Conservation (phyloP, 2,113 vertebrate species). For the Poeciliopsis occidentalis region DNA sequence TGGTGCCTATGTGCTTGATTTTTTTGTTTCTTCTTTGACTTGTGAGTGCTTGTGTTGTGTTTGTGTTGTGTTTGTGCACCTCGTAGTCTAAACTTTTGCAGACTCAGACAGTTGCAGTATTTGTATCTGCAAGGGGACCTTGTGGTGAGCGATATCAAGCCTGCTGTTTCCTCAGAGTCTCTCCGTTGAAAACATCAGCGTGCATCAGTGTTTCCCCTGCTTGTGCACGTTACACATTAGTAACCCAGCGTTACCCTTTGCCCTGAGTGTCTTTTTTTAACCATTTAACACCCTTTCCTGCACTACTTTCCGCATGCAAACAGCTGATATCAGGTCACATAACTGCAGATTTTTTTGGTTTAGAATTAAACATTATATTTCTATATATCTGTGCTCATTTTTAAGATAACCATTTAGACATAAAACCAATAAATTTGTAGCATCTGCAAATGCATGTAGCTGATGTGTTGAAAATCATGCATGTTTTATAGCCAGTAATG, state of each 20-base stretch:
- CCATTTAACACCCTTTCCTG: constrained; percentile 9
- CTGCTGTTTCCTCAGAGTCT: constrained; percentile 65
- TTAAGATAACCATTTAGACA: background rate
- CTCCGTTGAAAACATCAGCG: constrained; percentile 63
- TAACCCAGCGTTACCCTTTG: constrained; percentile 60
- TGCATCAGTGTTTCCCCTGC: constrained; percentile 67
- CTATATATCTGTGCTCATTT: no score
- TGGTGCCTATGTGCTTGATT: constrained; percentile 18
- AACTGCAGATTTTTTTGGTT: background rate
- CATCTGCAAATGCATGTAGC: background rate
- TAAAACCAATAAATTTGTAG: background rate
- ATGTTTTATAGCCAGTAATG: background rate
- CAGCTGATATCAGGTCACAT: background rate
- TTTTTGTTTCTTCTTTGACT: background rate
- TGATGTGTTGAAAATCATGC: background rate
- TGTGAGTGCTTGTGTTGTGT: background rate
- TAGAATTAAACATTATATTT: background rate
- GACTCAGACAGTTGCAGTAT: constrained; percentile 57
- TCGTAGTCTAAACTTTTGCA: constrained; percentile 56
- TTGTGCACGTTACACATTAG: constrained; percentile 47
- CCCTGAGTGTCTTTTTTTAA: background rate
- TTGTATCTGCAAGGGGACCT: constrained; percentile 65
- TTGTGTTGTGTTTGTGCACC: constrained; percentile 4
- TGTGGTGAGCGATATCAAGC: constrained; percentile 64
- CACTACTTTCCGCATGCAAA: constrained; percentile 22